These are phyloP conservation scores for Coptodon rendalli DNA, from an alignment of 2,113 vertebrate genomes.

Conservation along the genomic window DNA sequence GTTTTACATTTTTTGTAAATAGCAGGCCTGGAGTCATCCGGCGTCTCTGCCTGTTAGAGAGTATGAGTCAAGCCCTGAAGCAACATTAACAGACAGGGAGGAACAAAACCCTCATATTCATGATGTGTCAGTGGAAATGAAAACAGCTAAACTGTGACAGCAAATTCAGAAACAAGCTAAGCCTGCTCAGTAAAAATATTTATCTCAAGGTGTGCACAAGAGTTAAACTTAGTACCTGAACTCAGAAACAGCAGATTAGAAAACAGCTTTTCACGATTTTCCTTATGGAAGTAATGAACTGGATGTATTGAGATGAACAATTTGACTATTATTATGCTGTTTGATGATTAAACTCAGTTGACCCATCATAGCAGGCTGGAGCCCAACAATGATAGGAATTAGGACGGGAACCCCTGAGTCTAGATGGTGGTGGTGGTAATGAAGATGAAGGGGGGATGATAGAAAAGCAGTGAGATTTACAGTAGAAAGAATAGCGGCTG, in stretches of 20 bases:
- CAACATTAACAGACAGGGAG: neutral
- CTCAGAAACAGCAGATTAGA: rapidly evolving
- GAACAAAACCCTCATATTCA: neutral
- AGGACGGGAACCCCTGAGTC: neutral
- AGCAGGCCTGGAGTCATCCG: neutral
- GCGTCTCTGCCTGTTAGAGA: neutral
- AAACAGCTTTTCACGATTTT: neutral
- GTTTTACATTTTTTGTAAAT: neutral
- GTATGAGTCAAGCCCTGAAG: neutral
- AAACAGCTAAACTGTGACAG: neutral
- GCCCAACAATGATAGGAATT: neutral
- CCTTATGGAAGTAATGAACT: neutral
- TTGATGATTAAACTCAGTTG: neutral
- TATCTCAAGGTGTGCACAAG: rapidly evolving
- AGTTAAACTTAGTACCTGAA: rapidly evolving
- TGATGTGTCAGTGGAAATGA: neutral
- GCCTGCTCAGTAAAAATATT: rapidly evolving
- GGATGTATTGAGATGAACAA: rapidly evolving
- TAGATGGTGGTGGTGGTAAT: neutral
- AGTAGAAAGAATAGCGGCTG: neutral
- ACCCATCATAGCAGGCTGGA: rapidly evolving
- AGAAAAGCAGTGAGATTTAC: neutral
- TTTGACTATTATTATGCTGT: neutral
- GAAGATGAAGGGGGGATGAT: neutral
- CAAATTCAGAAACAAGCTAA: neutral